These are phyloP conservation scores for Lampropteryx suffumata DNA, from an alignment of 2,888 invertebrate species.

Conservation along the genomic window DNA sequence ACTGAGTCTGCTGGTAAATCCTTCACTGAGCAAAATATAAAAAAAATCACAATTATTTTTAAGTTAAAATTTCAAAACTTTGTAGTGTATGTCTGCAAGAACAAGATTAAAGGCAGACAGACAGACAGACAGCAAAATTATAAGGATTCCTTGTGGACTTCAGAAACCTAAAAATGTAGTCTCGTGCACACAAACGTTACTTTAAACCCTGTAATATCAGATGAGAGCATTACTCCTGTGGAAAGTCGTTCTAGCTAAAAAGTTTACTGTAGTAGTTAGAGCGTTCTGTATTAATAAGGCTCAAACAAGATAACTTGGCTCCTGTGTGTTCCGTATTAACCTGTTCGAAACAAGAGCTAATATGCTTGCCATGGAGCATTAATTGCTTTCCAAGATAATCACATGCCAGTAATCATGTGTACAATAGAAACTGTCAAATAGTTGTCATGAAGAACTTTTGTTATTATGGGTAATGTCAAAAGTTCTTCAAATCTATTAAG, in stretches of 20 bases:
- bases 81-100: no score
- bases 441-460: slow-evolving; percentile 11
- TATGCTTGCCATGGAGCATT: slow-evolving; percentile 54
- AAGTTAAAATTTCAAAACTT: no score
- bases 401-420: slow-evolving; percentile 2
- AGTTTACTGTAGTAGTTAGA: slow-evolving; percentile 38
- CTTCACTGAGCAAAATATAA: no score
- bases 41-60: no score
- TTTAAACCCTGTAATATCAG: no score
- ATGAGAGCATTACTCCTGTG: slow-evolving; percentile 6
- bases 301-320: slow-evolving; percentile 43
- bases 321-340: slow-evolving; percentile 41
- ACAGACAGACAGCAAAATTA: no score
- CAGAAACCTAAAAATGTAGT: no score
- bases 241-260: slow-evolving; percentile 32
- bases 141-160: no score
- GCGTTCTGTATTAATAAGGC: slow-evolving; percentile 43
- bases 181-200: no score
- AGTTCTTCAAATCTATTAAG: no score
- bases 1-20: no score
- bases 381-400: slow-evolving; percentile 52
- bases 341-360: slow-evolving; percentile 50
- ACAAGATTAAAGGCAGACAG: no score
- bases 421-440: background rate
- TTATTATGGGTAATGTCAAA: slow-evolving; percentile 9